These are phyloP conservation scores for Drosophila multiciliata DNA, from an alignment of 2,888 invertebrate species.

Conservation along the genomic window DNA sequence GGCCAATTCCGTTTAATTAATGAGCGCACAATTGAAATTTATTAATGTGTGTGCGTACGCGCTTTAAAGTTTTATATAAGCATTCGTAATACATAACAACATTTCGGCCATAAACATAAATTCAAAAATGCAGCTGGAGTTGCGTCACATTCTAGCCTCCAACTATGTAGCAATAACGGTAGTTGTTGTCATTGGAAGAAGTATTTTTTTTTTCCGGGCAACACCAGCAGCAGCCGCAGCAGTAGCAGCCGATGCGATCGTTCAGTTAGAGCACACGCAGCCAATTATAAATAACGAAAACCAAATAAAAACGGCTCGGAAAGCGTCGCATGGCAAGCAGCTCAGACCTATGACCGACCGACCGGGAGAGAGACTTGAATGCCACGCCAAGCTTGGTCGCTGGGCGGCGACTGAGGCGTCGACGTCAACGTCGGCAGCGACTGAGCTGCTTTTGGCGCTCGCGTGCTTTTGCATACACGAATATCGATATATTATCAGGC, in stretches of 20 bases:
- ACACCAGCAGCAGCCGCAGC: conserved; percentile 7
- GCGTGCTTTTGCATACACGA: conserved; percentile 46
- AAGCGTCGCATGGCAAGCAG: conserved; percentile 42
- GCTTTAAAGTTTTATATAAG: conserved; percentile 35
- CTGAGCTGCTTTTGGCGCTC: conserved; percentile 16
- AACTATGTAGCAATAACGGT: conserved; percentile 44
- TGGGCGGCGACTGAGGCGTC: conserved; percentile 12
- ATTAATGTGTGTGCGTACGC: conserved; percentile 13
- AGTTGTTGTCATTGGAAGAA: conserved; percentile 30
- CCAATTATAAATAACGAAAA: conserved; percentile 37
- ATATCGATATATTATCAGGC: conserved; percentile 9
- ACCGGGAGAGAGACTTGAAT: conserved; percentile 7
- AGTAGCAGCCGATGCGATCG: conserved; percentile 36
- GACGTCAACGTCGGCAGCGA: conserved; percentile 8
- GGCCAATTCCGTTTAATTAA: conserved; percentile 52
- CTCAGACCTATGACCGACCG: conserved; percentile 66
- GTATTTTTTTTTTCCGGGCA: conserved; percentile 30
- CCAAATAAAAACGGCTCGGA: conserved; percentile 41
- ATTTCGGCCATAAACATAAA: conserved; percentile 40
- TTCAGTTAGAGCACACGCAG: conserved; percentile 46
- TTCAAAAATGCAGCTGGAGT: conserved; percentile 28
- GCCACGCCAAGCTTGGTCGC: conserved; percentile 20
- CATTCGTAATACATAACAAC: conserved; percentile 5
- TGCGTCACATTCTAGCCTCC: conserved; percentile 52
- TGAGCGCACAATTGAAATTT: conserved; percentile 39